Percentiles rank a stretch among this genome's conserved stretches.
Evolutionary conservation across 2,113 vertebrate species (phyloP).

Genomic region (Columba livia): DNA sequence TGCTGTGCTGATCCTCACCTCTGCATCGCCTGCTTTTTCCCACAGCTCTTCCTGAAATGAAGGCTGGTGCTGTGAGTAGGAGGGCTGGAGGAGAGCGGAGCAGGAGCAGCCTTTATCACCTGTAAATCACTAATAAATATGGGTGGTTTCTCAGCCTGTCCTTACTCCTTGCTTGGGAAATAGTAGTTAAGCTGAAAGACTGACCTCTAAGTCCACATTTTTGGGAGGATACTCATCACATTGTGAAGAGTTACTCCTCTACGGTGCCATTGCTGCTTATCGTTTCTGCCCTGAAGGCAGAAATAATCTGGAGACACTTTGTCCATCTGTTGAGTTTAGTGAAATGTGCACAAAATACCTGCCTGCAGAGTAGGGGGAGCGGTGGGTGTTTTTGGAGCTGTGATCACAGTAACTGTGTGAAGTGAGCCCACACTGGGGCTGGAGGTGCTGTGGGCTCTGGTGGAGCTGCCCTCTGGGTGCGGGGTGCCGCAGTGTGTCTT

Average conservation of each 20-base stretch:
- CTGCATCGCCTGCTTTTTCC: background rate
- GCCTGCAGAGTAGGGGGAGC: background rate
- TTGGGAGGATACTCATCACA: background rate
- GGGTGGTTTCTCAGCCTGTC: background rate
- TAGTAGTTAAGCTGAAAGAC: background rate
- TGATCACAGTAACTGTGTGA: background rate
- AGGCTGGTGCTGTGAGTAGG: background rate
- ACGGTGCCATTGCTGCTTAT: background rate
- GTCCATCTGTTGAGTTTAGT: slow-evolving; percentile 1
- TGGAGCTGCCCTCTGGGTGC: background rate
- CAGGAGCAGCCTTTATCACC: background rate
- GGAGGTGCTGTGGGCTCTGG: background rate
- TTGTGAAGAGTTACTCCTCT: background rate
- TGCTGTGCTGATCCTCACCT: background rate
- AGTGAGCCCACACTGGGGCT: background rate
- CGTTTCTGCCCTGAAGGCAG: background rate
- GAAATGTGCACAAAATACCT: background rate
- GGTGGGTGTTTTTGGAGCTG: background rate
- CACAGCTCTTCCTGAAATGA: background rate
- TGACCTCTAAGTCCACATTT: background rate
- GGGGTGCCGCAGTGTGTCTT: background rate
- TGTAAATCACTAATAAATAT: background rate
- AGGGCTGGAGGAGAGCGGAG: background rate
- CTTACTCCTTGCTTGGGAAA: accelerated
- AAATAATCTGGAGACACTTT: background rate